Conservation (phyloP, 1,140 invertebrate genomes). For the Oppia nitens region DNA sequence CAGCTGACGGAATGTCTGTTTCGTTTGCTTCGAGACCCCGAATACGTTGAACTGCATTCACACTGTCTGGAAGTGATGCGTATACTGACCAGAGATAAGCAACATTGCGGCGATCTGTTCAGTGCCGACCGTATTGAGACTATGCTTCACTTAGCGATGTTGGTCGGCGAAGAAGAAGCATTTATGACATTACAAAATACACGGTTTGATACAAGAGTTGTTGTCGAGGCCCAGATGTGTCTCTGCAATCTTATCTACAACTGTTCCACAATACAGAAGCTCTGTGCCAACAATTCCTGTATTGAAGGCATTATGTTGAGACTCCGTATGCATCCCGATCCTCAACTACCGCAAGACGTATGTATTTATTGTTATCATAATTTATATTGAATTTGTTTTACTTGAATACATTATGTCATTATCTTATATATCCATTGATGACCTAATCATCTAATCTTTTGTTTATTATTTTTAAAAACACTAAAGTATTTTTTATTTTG, state of each 20-base stretch:
- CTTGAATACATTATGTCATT: background rate
- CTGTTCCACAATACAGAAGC: constrained; percentile 44
- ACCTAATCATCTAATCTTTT: too few relatives aligned
- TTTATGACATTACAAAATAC: constrained; percentile 18
- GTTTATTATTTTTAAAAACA: too few relatives aligned
- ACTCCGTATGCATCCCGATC: constrained; percentile 46
- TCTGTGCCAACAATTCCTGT: constrained; percentile 49
- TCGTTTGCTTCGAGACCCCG: constrained; percentile 2
- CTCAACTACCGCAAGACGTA: constrained; percentile 42
- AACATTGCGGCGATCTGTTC: constrained; percentile 46
- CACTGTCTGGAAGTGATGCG: constrained; percentile 22
- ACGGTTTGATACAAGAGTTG: constrained; percentile 30
- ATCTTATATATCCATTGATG: too few relatives aligned
- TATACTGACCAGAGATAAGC: constrained; percentile 44
- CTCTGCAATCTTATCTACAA: constrained; percentile 77
- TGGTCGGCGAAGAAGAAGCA: constrained; percentile 29
- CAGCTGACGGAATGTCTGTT: constrained; percentile 12
- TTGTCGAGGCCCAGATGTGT: constrained; percentile 64
- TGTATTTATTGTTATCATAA: constrained; percentile 23
- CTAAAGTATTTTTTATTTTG: too few relatives aligned
- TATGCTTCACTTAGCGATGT: constrained; percentile 43
- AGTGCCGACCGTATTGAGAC: constrained; percentile 44
- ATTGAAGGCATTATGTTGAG: constrained; percentile 53
- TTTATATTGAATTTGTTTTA: constrained; percentile 2
- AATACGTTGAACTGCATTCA: background rate